phyloP scores from a whole-genome alignment of 2,888 invertebrate genomes.

The Spodoptera picta region DNA sequence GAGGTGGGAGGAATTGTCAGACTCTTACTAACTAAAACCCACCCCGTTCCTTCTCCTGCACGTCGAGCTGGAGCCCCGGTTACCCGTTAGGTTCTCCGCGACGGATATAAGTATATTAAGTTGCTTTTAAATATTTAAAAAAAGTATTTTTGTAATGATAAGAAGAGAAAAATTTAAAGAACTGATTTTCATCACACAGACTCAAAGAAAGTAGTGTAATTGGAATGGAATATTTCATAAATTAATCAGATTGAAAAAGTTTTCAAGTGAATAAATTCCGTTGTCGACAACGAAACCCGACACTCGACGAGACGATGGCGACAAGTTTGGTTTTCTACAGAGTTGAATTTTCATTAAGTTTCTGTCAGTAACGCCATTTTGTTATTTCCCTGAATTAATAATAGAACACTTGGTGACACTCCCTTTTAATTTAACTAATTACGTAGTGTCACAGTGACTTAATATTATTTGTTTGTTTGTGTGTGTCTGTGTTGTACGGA shows the following conservation, averaged over 20 bases:
- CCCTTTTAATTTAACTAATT: constrained; percentile 42
- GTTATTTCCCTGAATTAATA: constrained; percentile 47
- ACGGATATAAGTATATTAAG: no score
- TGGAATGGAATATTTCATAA: constrained; percentile 57
- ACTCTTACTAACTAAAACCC: no score
- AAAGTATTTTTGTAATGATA: no score
- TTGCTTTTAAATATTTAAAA: no score
- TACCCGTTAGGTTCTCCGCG: no score
- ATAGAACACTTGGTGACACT: constrained; percentile 35
- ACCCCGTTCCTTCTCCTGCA: no score
- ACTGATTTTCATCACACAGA: constrained; percentile 27
- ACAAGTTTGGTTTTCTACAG: constrained; percentile 42
- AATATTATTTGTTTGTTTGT: no score
- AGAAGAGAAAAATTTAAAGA: no score
- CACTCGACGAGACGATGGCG: constrained; percentile 44
- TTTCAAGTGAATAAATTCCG: constrained; percentile 58
- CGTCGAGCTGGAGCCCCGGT: no score
- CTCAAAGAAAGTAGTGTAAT: constrained; percentile 40
- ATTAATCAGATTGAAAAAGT: constrained; percentile 67
- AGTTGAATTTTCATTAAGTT: constrained; percentile 56
- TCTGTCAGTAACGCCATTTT: constrained; percentile 38
- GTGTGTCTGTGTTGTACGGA: no score
- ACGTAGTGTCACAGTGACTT: constrained; percentile 10
- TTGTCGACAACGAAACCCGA: constrained; percentile 31
- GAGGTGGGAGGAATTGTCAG: no score